Conservation (phyloP, 1,140 invertebrate genomes). For the Ceratoteleas bidentatus region DNA sequence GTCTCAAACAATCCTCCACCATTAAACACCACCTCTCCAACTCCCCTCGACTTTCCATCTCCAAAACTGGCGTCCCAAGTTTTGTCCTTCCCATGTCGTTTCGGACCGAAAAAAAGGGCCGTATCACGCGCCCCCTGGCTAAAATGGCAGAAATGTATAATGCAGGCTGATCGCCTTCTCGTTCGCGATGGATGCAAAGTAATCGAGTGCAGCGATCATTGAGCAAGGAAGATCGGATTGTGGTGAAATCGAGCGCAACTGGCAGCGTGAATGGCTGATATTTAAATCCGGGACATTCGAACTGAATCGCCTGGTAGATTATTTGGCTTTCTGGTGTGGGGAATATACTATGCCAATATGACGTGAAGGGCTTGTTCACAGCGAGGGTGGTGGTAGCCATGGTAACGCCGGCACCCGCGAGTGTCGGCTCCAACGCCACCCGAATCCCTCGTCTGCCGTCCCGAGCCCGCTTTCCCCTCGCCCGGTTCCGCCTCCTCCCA, state of each 20-base stretch:
- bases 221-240: conserved; percentile 66
- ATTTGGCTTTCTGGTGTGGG: conserved; percentile 80
- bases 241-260: conserved; percentile 66
- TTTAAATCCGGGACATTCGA: conserved; percentile 67
- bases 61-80: too few relatives aligned
- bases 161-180: conserved; percentile 58
- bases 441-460: conserved; percentile 79
- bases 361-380: conserved; percentile 82
- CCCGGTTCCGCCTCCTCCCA: conserved; percentile 31
- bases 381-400: conserved; percentile 83
- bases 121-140: background rate
- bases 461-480: conserved; percentile 67
- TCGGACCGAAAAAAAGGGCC: background rate
- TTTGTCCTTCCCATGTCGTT: too few relatives aligned
- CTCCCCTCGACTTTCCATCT: too few relatives aligned
- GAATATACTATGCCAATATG: conserved; percentile 82
- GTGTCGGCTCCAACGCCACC: conserved; percentile 83
- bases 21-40: too few relatives aligned
- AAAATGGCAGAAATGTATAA: conserved; percentile 55
- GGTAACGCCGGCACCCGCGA: conserved; percentile 84
- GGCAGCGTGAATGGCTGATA: conserved; percentile 64
- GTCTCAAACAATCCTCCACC: too few relatives aligned
- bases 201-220: conserved; percentile 65
- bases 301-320: conserved; percentile 79
- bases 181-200: conserved; percentile 58